phyloP scores from a whole-genome alignment of 2,113 vertebrate genomes.

The Nycticebus coucang region DNA sequence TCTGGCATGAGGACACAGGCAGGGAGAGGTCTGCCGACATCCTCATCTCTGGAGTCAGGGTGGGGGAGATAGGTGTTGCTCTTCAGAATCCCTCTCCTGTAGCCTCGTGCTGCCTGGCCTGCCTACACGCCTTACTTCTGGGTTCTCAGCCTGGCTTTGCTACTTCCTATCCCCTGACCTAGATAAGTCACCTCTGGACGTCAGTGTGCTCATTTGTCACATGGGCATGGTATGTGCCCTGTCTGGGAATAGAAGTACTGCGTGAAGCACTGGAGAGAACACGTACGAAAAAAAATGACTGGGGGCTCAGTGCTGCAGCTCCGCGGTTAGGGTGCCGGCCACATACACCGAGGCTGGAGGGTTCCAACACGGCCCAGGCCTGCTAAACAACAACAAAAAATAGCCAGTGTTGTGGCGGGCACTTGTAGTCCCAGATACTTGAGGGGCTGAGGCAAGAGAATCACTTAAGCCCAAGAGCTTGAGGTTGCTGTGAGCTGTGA shows the following conservation, averaged over 20 bases:
- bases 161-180: background rate
- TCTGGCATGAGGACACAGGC: too few species aligned
- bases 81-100: background rate
- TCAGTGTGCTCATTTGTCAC: background rate
- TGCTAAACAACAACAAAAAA: too few species aligned
- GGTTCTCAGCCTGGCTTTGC: background rate
- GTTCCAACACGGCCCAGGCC: too few species aligned
- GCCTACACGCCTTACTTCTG: background rate
- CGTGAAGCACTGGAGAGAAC: background rate
- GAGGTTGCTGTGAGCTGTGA: too few species aligned
- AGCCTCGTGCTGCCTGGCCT: rapidly evolving
- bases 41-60: background rate
- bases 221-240: background rate
- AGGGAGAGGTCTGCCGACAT: background rate
- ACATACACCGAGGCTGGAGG: too few species aligned
- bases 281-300: too few species aligned
- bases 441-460: too few species aligned
- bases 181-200: background rate
- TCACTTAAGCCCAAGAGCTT: too few species aligned
- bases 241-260: background rate
- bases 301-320: too few species aligned
- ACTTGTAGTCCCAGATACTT: too few species aligned
- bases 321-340: too few species aligned
- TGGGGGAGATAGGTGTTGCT: rapidly evolving
- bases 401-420: too few species aligned